These are phyloP conservation scores for Hipposideros armiger DNA, from an alignment of 2,113 vertebrate genomes.

Conservation along the genomic window DNA sequence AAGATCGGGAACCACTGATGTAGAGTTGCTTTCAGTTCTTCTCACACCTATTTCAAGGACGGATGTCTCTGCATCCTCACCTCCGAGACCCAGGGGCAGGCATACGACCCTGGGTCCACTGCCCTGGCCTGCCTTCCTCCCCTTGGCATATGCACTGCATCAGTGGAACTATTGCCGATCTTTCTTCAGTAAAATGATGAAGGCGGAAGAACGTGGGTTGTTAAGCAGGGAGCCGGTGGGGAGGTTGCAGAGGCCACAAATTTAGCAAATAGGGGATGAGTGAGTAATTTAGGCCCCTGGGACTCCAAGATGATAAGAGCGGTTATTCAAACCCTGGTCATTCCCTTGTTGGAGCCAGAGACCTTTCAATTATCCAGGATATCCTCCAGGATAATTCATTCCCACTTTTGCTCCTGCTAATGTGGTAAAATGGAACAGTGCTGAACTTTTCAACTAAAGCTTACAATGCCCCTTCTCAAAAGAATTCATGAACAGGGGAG, in stretches of 20 bases:
- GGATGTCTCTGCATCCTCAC: rapidly evolving
- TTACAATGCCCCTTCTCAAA: background rate
- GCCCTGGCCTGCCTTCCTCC: background rate
- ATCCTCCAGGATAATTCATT: background rate
- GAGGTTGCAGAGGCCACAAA: background rate
- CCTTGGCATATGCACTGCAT: rapidly evolving
- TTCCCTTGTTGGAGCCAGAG: background rate
- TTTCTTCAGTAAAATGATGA: background rate
- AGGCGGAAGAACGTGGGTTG: background rate
- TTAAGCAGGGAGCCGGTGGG: rapidly evolving
- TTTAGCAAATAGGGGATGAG: background rate
- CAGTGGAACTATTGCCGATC: background rate
- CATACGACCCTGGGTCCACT: background rate
- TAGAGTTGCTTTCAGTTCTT: background rate
- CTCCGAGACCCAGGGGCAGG: rapidly evolving
- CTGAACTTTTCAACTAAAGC: background rate
- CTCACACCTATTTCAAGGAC: background rate
- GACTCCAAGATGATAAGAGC: background rate
- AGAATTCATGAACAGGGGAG: background rate
- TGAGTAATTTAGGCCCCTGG: background rate
- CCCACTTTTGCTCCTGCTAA: background rate
- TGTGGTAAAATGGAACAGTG: background rate
- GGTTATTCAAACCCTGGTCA: background rate
- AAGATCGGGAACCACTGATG: background rate
- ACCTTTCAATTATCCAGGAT: background rate